phyloP scores from a whole-genome alignment of 2,797 vertebrate species.

The Novumbra hubbsi region DNA sequence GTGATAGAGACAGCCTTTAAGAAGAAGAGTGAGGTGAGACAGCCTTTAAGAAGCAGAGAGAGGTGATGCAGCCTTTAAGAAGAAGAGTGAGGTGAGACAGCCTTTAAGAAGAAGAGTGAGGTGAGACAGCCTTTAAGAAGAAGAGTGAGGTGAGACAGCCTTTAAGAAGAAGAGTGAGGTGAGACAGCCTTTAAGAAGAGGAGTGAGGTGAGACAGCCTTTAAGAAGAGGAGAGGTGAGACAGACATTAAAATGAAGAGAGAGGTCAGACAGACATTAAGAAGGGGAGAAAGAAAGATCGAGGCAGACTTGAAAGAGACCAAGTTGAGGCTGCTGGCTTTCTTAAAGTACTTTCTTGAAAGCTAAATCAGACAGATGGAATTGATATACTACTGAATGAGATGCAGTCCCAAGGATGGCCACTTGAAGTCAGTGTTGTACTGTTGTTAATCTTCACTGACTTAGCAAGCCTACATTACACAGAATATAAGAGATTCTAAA shows the following conservation, averaged over 20 bases:
- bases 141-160: constrained; percentile 47
- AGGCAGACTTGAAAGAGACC: too few relatives aligned
- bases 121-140: too few relatives aligned
- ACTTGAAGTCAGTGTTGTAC: not conserved
- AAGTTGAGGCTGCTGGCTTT: not conserved
- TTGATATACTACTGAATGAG: not conserved
- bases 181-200: constrained; percentile 72
- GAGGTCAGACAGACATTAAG: constrained; percentile 43
- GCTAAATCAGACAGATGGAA: not conserved
- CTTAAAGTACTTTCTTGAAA: not conserved
- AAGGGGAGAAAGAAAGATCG: too few relatives aligned
- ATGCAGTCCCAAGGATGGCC: not conserved
- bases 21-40: constrained; percentile 64
- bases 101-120: too few relatives aligned
- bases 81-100: constrained; percentile 57
- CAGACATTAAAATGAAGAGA: constrained; percentile 67
- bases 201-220: too few relatives aligned
- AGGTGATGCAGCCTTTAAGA: constrained; percentile 67
- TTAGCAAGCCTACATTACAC: not conserved
- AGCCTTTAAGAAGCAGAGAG: not conserved
- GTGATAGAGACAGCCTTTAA: constrained; percentile 71
- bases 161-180: too few relatives aligned
- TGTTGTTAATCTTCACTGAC: not conserved
- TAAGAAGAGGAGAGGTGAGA: constrained; percentile 42
- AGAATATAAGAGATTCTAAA: too few relatives aligned